Base-by-base conservation (phyloP, 2,888 invertebrate species). In the Lissonota sp. region DNA sequence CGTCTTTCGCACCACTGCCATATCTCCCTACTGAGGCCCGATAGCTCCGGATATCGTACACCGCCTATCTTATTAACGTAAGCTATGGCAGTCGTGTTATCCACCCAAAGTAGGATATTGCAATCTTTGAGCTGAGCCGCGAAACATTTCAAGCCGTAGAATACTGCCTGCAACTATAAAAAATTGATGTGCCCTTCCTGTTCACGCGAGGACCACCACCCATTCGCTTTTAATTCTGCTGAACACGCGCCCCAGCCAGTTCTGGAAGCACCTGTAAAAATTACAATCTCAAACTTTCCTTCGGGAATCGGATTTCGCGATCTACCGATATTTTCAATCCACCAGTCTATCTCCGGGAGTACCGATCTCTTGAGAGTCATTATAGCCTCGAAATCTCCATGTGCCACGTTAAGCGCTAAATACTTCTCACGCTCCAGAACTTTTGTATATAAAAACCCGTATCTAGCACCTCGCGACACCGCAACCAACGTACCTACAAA, bases 381-480 rank as follows among this genome's bases (percentile, higher is more conserved):
- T 64, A 6, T n/a, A 4, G 14, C 6, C 5, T 72, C 62, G 49
- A 49, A 73, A 14, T 73, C 63, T 26, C 26, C 26, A 3, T 26
- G 26, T 26, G 26, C 26, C 26, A 3, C 26, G 26, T 26, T 26
- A 26, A 83, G 44, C 5, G 12, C 75, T 12, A 82, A 12, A 7
- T 66, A 83, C 46, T 72, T 77, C 6, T 42, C 16, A 0, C 80
- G 58, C 37, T 84, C 80, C 1, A 83, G 44, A 0, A 6, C 1
- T 51, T 82, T 80, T 0, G 57, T 77, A n/a, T 80, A 80, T 7
- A 84, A 7, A 0, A 69, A 58, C 0, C 82, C 82, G n/a, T 83
- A 83, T 63, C 66, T 42, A 0, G 83, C 39, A 0, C 80, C 80
- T 14, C 71, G 69, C n/a, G 80, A 84, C 4, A 66, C 67, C 10